These are phyloP conservation scores for Benitochromis conjunctus DNA, from an alignment of 2,113 vertebrate genomes.

Conservation along the genomic window DNA sequence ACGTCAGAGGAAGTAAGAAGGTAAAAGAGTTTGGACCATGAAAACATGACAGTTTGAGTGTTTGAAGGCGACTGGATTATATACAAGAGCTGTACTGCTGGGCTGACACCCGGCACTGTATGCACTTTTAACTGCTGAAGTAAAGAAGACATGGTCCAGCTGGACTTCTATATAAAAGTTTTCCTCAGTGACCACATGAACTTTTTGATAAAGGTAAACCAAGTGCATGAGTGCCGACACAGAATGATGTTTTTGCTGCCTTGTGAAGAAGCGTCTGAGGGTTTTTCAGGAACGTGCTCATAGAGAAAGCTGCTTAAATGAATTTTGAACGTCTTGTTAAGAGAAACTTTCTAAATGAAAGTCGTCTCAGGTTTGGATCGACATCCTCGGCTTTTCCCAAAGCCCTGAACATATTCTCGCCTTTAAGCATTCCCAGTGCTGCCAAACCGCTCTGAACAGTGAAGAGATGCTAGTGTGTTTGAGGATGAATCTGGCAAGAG, in stretches of 20 bases:
- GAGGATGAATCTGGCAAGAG: background rate
- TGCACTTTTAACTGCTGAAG: background rate
- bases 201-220: background rate
- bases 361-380: background rate
- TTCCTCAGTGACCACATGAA: background rate
- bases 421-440: background rate
- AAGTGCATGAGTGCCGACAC: background rate
- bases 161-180: background rate
- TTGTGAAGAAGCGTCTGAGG: background rate
- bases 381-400: background rate
- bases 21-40: background rate
- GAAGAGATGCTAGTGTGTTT: background rate
- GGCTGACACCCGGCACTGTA: background rate
- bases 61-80: background rate
- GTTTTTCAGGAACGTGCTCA: background rate
- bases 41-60: background rate
- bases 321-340: background rate
- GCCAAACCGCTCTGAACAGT: background rate
- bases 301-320: background rate
- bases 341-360: background rate
- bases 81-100: background rate
- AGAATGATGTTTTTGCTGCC: background rate
- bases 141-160: background rate
- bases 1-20: background rate
- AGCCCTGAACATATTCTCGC: background rate